These are phyloP conservation scores for Autographa pulchrina DNA, from an alignment of 2,888 invertebrate genomes.

Conservation along the genomic window DNA sequence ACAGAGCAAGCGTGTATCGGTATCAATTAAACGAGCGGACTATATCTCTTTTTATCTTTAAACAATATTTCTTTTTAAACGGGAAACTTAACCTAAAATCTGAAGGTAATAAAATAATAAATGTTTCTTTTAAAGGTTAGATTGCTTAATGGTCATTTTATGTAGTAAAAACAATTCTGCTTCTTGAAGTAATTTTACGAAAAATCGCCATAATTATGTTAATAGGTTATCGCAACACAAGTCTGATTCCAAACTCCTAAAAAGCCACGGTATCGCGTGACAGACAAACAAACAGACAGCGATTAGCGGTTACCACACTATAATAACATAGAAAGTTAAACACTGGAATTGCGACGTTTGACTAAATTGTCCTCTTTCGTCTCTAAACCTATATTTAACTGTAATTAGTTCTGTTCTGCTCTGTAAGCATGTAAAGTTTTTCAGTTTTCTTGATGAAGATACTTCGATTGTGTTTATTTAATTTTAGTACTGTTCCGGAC, in stretches of 20 bases:
- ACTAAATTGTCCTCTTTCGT: constrained; percentile 56
- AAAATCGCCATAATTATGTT: constrained; percentile 1
- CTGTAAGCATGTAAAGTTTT: neutral
- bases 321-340: constrained; percentile 77
- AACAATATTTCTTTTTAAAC: neutral
- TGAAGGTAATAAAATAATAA: neutral
- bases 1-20: constrained; percentile 20
- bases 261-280: constrained; percentile 49
- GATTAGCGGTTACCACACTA: constrained; percentile 58
- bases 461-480: neutral
- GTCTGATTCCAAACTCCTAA: constrained; percentile 12
- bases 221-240: constrained; percentile 11
- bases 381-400: constrained; percentile 39
- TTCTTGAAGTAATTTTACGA: no score
- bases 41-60: neutral
- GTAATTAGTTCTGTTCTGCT: constrained; percentile 15
- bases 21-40: constrained; percentile 30
- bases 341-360: constrained; percentile 67
- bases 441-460: neutral
- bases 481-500: neutral
- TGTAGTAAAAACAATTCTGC: no score
- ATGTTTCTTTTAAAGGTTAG: neutral
- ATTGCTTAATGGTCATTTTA: neutral
- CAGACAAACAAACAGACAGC: constrained; percentile 48
- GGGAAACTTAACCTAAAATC: neutral